Evolutionary conservation across 2,888 invertebrate species (phyloP), one percentile per base, ranked within the genome.

Genomic region (Cinara cedri): DNA sequence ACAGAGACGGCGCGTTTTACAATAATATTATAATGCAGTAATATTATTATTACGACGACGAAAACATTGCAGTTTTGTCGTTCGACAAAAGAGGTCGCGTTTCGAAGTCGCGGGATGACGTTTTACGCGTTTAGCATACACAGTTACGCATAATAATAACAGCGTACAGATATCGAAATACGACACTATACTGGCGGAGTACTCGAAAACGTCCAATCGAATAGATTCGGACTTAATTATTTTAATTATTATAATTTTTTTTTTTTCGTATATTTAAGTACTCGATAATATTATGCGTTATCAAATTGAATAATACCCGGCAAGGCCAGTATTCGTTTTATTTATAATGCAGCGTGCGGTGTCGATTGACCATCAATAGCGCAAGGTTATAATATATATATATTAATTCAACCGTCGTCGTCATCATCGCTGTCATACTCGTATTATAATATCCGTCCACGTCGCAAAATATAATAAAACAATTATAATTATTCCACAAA

Each of bases 1-100:
- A 21, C 26, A 62, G 6, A 49, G 19, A 63, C 34, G 34, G 1
- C 16, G 44, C 21, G 57, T 46, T 49, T 62, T 46, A 49, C 26
- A n/a, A n/a, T n/a, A n/a, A n/a, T n/a, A n/a, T n/a, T n/a, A n/a
- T n/a, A n/a, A 34, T 34, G 6, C 34, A 34, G 34, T 34, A 34
- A 3, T 6, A 34, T 34, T 4, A 3, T 4, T 34, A 34, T 4
- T 34, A 34, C 34, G 6, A 34, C 34, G 34, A 34, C 6, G 19
- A 54, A 71, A 44, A 55, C 60, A 62, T 26, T 72, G 34, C 49
- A 19, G 19, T 34, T 71, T 60, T 11, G 60, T 9, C 26, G 26
- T 72, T 9, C 26, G 26, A 62, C 72, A 51, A 74, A 63, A 74
- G 62, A 74, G 19, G n/a, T 34, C 19, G 34, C 3, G 34, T 34